phyloP scores from a whole-genome alignment of 23 tunicate genomes.

The Halocynthia roretzi region DNA sequence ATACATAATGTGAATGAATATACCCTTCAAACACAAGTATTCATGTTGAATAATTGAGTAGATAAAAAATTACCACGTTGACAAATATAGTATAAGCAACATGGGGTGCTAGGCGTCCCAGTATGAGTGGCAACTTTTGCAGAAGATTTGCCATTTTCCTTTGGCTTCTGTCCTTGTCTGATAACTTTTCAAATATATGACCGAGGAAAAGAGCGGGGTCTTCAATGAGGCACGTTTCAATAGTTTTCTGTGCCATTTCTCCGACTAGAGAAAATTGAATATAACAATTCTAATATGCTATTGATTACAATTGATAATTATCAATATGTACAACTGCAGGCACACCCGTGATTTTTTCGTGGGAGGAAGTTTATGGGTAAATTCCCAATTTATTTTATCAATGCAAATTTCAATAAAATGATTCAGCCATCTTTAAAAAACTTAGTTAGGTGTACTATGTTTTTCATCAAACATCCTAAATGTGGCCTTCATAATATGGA shows the following conservation, averaged over 20 bases:
- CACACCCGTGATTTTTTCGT: too few relatives aligned
- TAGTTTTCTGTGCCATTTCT: conserved; percentile 34
- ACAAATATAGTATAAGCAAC: conserved; percentile 55
- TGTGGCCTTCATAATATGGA: neutral
- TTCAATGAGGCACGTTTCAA: conserved; percentile 61
- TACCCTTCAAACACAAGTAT: neutral
- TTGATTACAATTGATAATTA: too few relatives aligned
- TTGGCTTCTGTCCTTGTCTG: conserved; percentile 24
- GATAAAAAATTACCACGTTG: conserved; percentile 42
- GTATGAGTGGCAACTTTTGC: conserved; percentile 29
- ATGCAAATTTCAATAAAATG: too few relatives aligned
- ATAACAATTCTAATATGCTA: neutral
- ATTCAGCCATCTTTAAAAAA: too few relatives aligned
- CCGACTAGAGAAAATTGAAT: conserved; percentile 37
- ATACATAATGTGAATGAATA: neutral
- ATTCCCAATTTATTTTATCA: too few relatives aligned
- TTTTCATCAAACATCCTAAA: neutral
- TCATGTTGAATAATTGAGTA: neutral
- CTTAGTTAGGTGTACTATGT: too few relatives aligned
- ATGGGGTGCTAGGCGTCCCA: conserved; percentile 33
- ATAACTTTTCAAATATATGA: conserved; percentile 45
- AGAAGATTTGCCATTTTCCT: conserved; percentile 25
- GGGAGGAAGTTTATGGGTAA: too few relatives aligned
- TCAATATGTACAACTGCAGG: too few relatives aligned
- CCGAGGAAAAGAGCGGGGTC: conserved; percentile 70